Evolutionary conservation across 1,140 invertebrate species (phyloP).

Genomic region (Drosophila funebris): DNA sequence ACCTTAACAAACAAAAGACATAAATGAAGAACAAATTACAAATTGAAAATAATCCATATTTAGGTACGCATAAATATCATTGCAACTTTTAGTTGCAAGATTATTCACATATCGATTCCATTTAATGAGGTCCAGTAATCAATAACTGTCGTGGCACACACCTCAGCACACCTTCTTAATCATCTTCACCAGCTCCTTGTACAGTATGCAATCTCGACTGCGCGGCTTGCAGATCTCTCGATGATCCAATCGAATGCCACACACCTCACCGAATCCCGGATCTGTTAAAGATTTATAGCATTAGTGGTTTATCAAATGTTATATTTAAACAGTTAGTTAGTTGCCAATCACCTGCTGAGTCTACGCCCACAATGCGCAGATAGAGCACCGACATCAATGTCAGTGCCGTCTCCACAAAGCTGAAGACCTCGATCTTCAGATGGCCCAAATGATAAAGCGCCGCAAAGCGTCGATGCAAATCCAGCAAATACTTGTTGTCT

Average conservation of each 20-base stretch:
- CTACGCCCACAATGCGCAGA: constrained; percentile 87
- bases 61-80: constrained; percentile 67
- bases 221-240: constrained; percentile 89
- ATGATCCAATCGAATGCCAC: constrained; percentile 88
- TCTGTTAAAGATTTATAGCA: constrained; percentile 83
- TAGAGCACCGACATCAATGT: constrained; percentile 89
- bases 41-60: constrained; percentile 13
- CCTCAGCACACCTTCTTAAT: constrained; percentile 84
- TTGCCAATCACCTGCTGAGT: constrained; percentile 86
- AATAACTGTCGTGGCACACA: constrained; percentile 16
- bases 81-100: constrained; percentile 54
- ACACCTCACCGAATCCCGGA: constrained; percentile 87
- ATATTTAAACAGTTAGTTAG: not conserved
- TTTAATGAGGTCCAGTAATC: constrained; percentile 53
- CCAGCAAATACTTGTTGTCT: constrained; percentile 87
- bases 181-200: constrained; percentile 86
- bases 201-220: constrained; percentile 87
- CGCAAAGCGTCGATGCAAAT: constrained; percentile 86
- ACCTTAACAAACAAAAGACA: constrained; percentile 40
- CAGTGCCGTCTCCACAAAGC: constrained; percentile 88
- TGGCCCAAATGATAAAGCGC: constrained; percentile 84
- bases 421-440: constrained; percentile 86
- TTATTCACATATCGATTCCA: constrained; percentile 71
- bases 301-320: not conserved
- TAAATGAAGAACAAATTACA: constrained; percentile 29